These are phyloP conservation scores for Autographa gamma DNA, from an alignment of 2,888 invertebrate genomes.

Conservation along the genomic window DNA sequence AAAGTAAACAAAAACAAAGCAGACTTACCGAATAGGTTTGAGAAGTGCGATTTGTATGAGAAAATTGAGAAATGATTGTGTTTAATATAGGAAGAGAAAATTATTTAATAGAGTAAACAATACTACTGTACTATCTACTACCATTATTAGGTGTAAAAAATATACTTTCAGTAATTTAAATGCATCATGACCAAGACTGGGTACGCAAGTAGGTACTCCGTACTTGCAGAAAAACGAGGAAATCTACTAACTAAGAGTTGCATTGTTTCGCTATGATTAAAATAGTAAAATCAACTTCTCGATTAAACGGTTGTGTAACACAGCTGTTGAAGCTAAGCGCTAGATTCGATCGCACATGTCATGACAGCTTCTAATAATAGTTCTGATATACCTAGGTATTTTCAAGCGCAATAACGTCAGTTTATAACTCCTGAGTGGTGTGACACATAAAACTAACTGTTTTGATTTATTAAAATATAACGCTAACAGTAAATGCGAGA, in stretches of 20 bases:
- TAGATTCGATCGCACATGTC: constrained; percentile 1
- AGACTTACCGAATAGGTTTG: background rate
- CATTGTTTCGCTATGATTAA: background rate
- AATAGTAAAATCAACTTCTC: background rate
- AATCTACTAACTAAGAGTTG: background rate
- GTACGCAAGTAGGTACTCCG: too few species aligned
- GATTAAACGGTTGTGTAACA: background rate
- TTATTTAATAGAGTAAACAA: background rate
- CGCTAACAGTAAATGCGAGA: background rate
- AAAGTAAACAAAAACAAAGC: constrained; percentile 2
- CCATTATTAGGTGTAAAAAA: too few species aligned
- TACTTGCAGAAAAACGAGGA: too few species aligned
- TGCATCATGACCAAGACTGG: background rate
- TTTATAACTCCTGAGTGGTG: background rate
- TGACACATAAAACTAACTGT: background rate
- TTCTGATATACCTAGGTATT: background rate
- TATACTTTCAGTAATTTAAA: background rate
- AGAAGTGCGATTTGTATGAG: background rate
- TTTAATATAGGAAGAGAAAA: background rate
- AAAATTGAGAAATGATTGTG: background rate
- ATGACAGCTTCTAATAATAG: constrained; percentile 1
- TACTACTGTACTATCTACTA: background rate
- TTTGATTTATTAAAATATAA: background rate
- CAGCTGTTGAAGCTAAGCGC: background rate
- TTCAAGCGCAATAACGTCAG: constrained; percentile 4